Percentiles rank a stretch among this genome's conserved stretches.
Evolutionary conservation across 1,140 invertebrate species (phyloP).

Genomic region (Sesamia nonagrioides): DNA sequence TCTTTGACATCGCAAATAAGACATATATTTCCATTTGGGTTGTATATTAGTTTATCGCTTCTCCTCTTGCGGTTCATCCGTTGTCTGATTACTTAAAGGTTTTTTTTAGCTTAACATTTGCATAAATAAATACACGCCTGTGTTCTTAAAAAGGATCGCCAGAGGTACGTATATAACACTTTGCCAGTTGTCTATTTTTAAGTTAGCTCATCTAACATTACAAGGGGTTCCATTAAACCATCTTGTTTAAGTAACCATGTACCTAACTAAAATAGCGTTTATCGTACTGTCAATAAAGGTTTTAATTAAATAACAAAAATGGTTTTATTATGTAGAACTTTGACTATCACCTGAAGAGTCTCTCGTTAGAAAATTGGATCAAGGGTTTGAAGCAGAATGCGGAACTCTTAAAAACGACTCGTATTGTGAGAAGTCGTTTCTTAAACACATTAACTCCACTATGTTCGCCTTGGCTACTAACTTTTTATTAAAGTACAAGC

Average conservation of each 20-base stretch:
- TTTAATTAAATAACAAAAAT: background rate
- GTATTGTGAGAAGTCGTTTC: conserved; percentile 1
- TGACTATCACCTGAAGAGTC: conserved; percentile 4
- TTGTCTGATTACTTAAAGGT: background rate
- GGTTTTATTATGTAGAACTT: background rate
- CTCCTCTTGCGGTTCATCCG: background rate
- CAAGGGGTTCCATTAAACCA: no score
- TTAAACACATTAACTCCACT: background rate
- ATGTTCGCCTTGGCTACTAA: no score
- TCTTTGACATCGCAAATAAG: background rate
- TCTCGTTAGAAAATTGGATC: conserved; percentile 8
- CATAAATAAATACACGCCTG: no score
- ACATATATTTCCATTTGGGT: background rate
- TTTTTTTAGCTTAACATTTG: background rate
- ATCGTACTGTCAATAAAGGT: background rate
- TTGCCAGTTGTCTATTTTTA: no score
- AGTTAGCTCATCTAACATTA: no score
- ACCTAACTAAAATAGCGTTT: background rate
- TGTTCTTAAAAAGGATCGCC: no score
- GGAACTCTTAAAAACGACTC: background rate
- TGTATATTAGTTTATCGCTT: conserved; percentile 21
- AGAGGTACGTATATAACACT: no score
- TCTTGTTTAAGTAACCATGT: no score
- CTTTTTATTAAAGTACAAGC: no score
- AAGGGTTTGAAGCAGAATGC: background rate